Percentiles rank a stretch among this genome's conserved stretches.
phyloP scores from a whole-genome alignment of 1,140 invertebrate genomes.

The Drosophila obscura region DNA sequence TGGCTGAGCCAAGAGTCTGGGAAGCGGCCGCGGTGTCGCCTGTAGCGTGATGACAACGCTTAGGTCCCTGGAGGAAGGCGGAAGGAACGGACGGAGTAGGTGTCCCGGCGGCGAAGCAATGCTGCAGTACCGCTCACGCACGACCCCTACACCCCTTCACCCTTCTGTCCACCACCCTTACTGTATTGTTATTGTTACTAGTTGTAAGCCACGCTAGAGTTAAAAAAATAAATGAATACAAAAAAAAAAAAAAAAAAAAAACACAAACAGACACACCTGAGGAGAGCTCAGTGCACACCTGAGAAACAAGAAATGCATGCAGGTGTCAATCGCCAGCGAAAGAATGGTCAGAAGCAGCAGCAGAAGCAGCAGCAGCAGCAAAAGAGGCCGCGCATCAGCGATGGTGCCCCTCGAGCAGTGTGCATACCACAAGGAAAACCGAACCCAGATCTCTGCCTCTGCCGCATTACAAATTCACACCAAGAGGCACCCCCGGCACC shows the following conservation, averaged over 20 bases:
- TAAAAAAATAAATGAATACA: conserved; percentile 79
- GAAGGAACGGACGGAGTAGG: no score
- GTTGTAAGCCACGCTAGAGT: no score
- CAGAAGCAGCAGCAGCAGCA: conserved; percentile 1
- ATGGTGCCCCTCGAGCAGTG: conserved; percentile 28
- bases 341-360: conserved; percentile 64
- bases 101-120: no score
- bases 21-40: no score
- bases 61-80: no score
- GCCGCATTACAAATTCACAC: conserved; percentile 82
- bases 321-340: conserved; percentile 76
- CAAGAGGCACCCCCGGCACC: conserved; percentile 75
- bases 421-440: conserved; percentile 41
- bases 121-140: no score
- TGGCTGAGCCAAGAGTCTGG: no score
- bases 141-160: no score
- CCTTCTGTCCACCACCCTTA: no score
- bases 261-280: conserved; percentile 55
- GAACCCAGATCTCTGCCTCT: conserved; percentile 26
- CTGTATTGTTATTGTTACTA: no score
- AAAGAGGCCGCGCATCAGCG: conserved; percentile 5
- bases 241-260: conserved; percentile 43
- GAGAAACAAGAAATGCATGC: conserved; percentile 82
- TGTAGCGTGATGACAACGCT: no score
- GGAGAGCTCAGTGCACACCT: conserved; percentile 65